phyloP scores from a whole-genome alignment of 2,888 invertebrate genomes.

The Melinopterus prodromus region DNA sequence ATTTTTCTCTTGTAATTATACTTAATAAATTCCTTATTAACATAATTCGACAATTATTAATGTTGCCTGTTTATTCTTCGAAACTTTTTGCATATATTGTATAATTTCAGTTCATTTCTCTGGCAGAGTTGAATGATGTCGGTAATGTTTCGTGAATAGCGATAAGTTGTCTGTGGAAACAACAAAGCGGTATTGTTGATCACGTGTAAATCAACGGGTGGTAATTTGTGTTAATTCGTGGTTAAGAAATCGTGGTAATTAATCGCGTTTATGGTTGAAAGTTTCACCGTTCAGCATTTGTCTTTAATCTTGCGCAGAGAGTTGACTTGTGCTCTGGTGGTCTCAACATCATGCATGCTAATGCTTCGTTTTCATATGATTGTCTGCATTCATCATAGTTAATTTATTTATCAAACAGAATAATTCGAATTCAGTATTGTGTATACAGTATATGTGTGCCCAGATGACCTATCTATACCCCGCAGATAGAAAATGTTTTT shows the following conservation, averaged over 20 bases:
- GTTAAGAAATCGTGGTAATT: background rate
- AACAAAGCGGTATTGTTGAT: background rate
- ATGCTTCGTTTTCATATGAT: background rate
- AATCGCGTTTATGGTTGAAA: background rate
- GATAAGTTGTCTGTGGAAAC: background rate
- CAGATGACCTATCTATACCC: no score
- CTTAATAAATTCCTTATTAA: no score
- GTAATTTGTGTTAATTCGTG: constrained; percentile 4
- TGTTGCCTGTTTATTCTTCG: no score
- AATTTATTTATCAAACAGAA: background rate
- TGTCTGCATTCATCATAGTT: background rate
- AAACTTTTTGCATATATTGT: no score
- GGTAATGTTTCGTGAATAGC: background rate
- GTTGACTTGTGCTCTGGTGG: background rate
- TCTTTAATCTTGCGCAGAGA: background rate
- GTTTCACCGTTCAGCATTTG: background rate
- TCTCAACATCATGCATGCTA: background rate
- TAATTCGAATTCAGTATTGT: no score
- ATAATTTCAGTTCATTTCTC: no score
- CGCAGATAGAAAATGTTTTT: no score
- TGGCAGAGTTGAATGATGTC: no score
- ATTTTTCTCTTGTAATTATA: no score
- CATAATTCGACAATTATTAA: no score
- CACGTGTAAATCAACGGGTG: background rate
- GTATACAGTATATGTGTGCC: no score